A percentile compares a stretch with the other conserved stretches of the same genome.
These are phyloP conservation scores for Platygyra sinensis DNA, from an alignment of 64 coral and sea anemone species.

Conservation along the genomic window DNA sequence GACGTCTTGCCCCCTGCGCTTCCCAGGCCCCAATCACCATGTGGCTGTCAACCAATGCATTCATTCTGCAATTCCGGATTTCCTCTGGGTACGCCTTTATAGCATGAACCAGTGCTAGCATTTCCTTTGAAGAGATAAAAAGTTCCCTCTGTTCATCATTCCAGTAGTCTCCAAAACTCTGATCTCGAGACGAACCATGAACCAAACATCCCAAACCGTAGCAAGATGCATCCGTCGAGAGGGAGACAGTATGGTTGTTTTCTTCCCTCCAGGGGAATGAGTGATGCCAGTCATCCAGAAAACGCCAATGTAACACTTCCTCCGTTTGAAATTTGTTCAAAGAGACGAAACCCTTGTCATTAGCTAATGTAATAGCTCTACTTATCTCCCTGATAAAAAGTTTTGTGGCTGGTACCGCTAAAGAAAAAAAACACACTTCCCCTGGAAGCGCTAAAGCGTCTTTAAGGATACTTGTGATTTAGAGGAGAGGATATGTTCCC, in stretches of 20 bases:
- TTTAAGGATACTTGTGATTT: too few relatives aligned
- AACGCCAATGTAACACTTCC: constrained; percentile 45
- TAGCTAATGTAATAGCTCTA: too few relatives aligned
- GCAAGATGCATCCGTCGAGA: constrained; percentile 26
- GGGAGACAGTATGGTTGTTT: constrained; percentile 11
- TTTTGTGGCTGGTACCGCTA: too few relatives aligned
- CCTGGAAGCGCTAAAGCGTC: too few relatives aligned
- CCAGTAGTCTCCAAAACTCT: constrained; percentile 22
- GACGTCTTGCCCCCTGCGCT: neutral
- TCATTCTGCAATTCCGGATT: neutral
- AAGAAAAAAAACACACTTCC: too few relatives aligned
- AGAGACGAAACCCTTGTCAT: too few relatives aligned
- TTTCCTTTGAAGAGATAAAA: constrained; percentile 35
- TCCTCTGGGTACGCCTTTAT: constrained; percentile 1
- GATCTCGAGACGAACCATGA: neutral
- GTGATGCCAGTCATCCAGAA: constrained; percentile 45
- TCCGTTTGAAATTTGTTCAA: neutral
- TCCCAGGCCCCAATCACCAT: constrained; percentile 26
- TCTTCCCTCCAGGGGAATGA: constrained; percentile 53
- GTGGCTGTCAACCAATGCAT: constrained; percentile 26
- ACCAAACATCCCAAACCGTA: constrained; percentile 44
- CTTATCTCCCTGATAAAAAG: too few relatives aligned
- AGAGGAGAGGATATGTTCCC: too few relatives aligned
- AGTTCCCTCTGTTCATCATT: neutral
- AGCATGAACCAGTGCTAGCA: constrained; percentile 29